phyloP scores from a whole-genome alignment of 2,888 invertebrate species.

The Agrotis segetum region DNA sequence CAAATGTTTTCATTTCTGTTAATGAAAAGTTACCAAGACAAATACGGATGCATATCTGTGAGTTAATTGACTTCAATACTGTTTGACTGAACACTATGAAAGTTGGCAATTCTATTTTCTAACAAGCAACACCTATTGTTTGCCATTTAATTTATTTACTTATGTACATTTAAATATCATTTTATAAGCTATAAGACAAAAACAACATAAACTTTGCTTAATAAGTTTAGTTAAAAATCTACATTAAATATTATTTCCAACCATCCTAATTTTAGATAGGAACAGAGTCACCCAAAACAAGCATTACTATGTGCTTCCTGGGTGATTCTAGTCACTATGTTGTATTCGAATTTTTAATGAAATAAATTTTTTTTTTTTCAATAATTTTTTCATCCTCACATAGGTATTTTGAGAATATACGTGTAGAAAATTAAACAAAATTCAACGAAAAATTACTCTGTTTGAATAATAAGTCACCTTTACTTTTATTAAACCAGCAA shows the following conservation, averaged over 20 bases:
- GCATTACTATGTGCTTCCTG: no score
- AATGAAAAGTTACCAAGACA: neutral
- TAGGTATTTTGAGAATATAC: neutral
- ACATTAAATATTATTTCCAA: no score
- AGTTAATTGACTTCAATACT: no score
- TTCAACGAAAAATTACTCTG: neutral
- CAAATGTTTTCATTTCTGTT: neutral
- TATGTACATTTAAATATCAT: neutral
- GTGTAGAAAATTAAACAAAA: neutral
- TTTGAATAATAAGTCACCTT: neutral
- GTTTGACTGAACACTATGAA: neutral
- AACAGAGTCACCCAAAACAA: no score
- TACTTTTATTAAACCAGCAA: neutral
- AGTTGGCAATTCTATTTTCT: neutral
- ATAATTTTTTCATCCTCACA: neutral
- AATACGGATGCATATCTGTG: no score
- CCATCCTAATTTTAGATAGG: neutral
- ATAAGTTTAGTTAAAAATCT: no score
- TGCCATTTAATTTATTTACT: constrained; percentile 12
- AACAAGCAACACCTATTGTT: neutral
- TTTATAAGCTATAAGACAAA: neutral
- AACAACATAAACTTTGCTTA: neutral
- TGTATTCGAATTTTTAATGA: no score
- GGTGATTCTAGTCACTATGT: no score
- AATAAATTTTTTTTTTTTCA: no score